phyloP scores from a whole-genome alignment of 2,888 invertebrate genomes.

The Incurvaria masculella region DNA sequence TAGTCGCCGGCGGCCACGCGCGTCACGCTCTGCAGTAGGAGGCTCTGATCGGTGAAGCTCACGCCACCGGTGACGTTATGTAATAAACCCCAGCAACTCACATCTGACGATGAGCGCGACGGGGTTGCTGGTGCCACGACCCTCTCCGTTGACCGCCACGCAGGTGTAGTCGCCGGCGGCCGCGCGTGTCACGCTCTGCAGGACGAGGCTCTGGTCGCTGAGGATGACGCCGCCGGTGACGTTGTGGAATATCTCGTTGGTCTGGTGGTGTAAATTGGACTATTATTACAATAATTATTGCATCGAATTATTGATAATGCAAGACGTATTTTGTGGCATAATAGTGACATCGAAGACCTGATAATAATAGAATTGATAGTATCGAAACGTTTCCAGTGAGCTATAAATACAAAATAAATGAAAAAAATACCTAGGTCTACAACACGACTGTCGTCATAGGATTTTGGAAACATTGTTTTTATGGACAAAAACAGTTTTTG shows the following conservation, averaged over 20 bases:
- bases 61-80: slow-evolving; percentile 80
- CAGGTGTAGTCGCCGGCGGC: slow-evolving; percentile 89
- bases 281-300: slow-evolving; percentile 1
- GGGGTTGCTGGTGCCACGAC: slow-evolving; percentile 72
- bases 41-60: slow-evolving; percentile 81
- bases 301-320: slow-evolving; percentile 7
- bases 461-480: no score
- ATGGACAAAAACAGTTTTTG: no score
- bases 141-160: slow-evolving; percentile 80
- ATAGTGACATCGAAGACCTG: no score
- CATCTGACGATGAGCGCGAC: slow-evolving; percentile 68
- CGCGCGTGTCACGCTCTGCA: slow-evolving; percentile 66
- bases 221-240: slow-evolving; percentile 77
- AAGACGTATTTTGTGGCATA: slow-evolving; percentile 10
- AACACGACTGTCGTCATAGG: no score
- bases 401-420: no score
- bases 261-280: slow-evolving; percentile 46
- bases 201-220: slow-evolving; percentile 58
- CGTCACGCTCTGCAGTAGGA: slow-evolving; percentile 82
- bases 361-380: no score
- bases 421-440: no score
- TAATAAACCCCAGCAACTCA: no score
- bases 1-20: slow-evolving; percentile 83
- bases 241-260: slow-evolving; percentile 79
- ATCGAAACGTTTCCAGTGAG: no score